Evolutionary conservation across 2,797 vertebrate species (phyloP).

Genomic region (Botia kubotai): DNA sequence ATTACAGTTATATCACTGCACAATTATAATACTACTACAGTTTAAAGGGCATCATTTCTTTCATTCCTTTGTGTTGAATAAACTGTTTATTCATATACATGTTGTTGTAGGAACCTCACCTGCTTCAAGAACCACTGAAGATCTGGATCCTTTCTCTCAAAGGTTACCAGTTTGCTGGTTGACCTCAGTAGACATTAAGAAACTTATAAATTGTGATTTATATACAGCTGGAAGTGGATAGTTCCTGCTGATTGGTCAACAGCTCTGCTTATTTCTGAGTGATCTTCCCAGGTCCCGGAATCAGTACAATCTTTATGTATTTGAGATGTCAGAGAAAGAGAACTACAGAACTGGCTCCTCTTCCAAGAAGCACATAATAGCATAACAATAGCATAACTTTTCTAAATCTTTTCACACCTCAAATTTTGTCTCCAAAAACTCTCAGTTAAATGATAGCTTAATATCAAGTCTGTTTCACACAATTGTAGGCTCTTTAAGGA

Average conservation of each 20-base stretch:
- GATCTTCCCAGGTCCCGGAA: slow-evolving; percentile 78
- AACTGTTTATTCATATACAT: too few relatives aligned
- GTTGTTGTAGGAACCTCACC: slow-evolving; percentile 62
- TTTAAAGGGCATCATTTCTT: too few relatives aligned
- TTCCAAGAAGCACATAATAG: slow-evolving; percentile 61
- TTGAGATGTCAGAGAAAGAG: slow-evolving; percentile 79
- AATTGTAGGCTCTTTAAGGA: neutral
- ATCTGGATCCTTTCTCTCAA: slow-evolving; percentile 74
- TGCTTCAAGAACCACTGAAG: slow-evolving; percentile 79
- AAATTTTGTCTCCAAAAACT: neutral
- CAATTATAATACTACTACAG: too few relatives aligned
- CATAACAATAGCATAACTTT: neutral
- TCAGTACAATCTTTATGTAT: slow-evolving; percentile 82
- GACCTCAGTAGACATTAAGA: neutral
- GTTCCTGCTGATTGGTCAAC: neutral
- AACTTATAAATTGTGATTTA: neutral
- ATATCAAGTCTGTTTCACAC: too few relatives aligned
- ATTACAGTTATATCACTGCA: too few relatives aligned
- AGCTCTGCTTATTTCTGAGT: neutral
- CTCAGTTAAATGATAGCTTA: neutral
- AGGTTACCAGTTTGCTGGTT: slow-evolving; percentile 71
- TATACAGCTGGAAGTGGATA: neutral
- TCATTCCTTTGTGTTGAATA: too few relatives aligned
- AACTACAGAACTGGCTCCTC: slow-evolving; percentile 85
- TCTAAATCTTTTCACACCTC: neutral